Conservation (phyloP, 2,797 vertebrate species). For the Eidolon dupreanum region DNA sequence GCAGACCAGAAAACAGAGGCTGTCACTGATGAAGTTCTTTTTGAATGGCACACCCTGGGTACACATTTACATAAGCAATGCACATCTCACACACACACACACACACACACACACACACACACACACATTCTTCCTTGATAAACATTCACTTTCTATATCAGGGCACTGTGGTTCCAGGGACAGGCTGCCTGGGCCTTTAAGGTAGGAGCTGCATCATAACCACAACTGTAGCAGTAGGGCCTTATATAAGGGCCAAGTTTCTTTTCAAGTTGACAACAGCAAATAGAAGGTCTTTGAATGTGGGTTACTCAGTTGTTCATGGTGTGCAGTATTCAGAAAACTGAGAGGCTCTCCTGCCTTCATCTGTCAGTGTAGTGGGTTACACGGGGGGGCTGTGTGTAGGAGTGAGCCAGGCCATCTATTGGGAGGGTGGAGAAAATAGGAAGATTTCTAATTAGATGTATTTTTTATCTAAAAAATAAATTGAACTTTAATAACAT, state of each 20-base stretch:
- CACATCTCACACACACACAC: accelerated
- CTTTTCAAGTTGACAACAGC: not conserved
- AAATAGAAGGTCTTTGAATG: not conserved
- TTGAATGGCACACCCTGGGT: not conserved
- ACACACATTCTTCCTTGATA: not conserved
- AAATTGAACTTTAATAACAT: not conserved
- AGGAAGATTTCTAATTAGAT: not conserved
- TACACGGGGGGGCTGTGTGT: not conserved
- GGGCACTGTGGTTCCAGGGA: not conserved
- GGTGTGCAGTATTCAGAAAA: not conserved
- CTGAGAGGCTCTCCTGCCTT: not conserved
- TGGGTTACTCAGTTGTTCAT: not conserved
- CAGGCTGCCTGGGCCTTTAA: not conserved
- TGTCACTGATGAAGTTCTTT: not conserved
- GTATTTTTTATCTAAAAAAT: slow-evolving; percentile 15
- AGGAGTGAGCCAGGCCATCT: not conserved
- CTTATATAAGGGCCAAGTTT: not conserved
- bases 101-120: not conserved
- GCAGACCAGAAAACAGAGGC: not conserved
- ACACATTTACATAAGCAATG: accelerated
- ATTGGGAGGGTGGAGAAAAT: not conserved
- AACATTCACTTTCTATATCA: not conserved
- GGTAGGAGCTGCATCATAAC: not conserved
- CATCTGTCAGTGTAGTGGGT: not conserved
- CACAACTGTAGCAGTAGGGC: not conserved